Base-by-base conservation (phyloP, 2,797 vertebrate genomes). In the Myiothlypis coronata region DNA sequence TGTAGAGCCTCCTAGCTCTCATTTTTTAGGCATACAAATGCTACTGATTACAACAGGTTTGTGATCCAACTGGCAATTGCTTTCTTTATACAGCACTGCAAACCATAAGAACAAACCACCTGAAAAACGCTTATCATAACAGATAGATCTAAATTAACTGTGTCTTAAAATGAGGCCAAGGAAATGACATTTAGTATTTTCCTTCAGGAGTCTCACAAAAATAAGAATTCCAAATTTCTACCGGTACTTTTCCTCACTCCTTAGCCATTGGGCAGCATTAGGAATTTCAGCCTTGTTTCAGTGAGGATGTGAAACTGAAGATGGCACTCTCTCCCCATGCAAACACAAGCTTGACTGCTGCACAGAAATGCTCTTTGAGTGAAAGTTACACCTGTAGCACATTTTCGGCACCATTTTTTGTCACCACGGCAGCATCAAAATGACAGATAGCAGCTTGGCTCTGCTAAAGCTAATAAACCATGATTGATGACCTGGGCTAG, bases 281-380 rank as follows among this genome's bases (percentile, higher is more conserved):
- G 34, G 22, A 82, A 86, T n/a, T 65, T 94, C 70, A 82, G 71
- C 5, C 19, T 68, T 69, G 60, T 43, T 72, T 81, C 81, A 85
- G 7, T 6, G 32, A 81, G 87, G 78, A 80, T 15, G 11, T 61
- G 93, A 56, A 94, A 97, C 98, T 98, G 98, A 98, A 98, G 98
- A 98, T 98, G 98, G 98, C 97, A 98, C 98, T 98, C 96, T 98
- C 97, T 98, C 97, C 96, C 97, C 96, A 71, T 55, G 53, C 52
- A 90, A 97, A 78, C 61, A 72, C 74, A 70, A 92, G 94, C 77
- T 78, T 82, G 87, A 79, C 78, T 75, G 61, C 79, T 64, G 55
- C 86, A 93, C 92, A 50, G 75, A 96, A 95, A 89, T 61, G 50
- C 41, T 85, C 47, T 90, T 90, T 96, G 93, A 94, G 88, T 94